These are phyloP conservation scores for Drosophila hamatofila DNA, from an alignment of 2,888 invertebrate genomes.

Conservation along the genomic window DNA sequence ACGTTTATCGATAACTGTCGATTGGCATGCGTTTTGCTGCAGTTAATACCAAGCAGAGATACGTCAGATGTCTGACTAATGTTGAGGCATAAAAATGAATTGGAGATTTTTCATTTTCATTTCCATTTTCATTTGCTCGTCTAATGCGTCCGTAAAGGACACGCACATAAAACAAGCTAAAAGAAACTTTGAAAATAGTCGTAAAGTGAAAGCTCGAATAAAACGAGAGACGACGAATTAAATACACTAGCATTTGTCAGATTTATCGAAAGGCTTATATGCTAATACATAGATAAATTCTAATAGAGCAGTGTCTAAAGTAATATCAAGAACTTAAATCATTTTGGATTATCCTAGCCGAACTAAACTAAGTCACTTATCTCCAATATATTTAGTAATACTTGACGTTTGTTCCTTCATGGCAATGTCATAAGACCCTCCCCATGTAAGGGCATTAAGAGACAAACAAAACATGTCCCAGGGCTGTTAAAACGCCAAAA, in stretches of 20 bases:
- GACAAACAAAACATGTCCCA: conserved; percentile 21
- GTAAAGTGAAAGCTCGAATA: conserved; percentile 33
- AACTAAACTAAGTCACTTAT: too few relatives aligned
- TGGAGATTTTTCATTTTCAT: conserved; percentile 8
- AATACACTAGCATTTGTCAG: conserved; percentile 3
- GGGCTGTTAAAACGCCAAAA: conserved; percentile 18
- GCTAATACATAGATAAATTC: too few relatives aligned
- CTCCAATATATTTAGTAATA: not conserved
- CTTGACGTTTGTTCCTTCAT: not conserved
- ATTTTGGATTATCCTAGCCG: not conserved
- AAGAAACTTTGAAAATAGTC: conserved; percentile 47
- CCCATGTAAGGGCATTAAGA: conserved; percentile 13
- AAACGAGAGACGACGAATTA: not conserved
- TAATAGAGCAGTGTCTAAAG: not conserved
- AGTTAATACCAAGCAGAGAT: not conserved
- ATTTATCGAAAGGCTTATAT: not conserved
- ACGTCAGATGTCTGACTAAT: conserved; percentile 42
- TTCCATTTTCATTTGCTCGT: conserved; percentile 21
- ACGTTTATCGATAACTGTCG: conserved; percentile 46
- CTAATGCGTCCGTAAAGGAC: conserved; percentile 31
- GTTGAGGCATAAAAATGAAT: conserved; percentile 35
- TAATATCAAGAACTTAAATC: not conserved
- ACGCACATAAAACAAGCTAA: conserved; percentile 34
- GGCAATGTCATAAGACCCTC: not conserved
- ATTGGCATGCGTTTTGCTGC: conserved; percentile 32